Percentiles rank a stretch among this genome's conserved stretches.
These are phyloP conservation scores for Epirrita christyi DNA, from an alignment of 2,888 invertebrate species.

Conservation along the genomic window DNA sequence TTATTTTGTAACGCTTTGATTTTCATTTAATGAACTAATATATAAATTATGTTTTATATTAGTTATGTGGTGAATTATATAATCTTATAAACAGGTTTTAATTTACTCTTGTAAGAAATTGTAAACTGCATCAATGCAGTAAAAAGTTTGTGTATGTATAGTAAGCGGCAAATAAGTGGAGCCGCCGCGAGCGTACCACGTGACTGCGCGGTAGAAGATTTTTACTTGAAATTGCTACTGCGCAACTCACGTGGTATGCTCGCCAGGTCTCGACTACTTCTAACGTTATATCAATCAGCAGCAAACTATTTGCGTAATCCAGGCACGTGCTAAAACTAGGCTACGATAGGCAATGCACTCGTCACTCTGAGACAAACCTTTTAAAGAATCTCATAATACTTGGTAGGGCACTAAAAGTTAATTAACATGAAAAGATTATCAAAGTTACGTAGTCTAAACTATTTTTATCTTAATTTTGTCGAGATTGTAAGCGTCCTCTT, in stretches of 20 bases:
- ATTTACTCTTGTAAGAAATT: neutral
- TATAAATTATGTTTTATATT: conserved; percentile 12
- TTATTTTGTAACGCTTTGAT: conserved; percentile 33
- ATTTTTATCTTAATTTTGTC: conserved; percentile 1
- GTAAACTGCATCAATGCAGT: neutral
- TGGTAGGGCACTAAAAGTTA: conserved; percentile 14
- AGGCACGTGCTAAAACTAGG: neutral
- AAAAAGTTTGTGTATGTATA: too few species aligned
- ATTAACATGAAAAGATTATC: conserved; percentile 14
- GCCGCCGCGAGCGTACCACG: too few species aligned
- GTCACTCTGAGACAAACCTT: conserved; percentile 3
- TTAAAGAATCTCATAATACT: conserved; percentile 21
- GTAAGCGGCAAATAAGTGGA: too few species aligned
- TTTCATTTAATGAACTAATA: conserved; percentile 29
- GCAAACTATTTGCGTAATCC: too few species aligned
- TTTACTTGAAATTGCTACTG: too few species aligned
- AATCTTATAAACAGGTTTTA: conserved; percentile 21
- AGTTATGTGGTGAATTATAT: conserved; percentile 10
- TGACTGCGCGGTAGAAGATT: too few species aligned
- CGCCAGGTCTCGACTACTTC: too few species aligned
- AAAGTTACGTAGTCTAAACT: conserved; percentile 16
- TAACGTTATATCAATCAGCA: too few species aligned
- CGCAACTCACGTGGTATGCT: too few species aligned
- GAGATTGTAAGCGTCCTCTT: neutral
- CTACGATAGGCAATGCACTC: neutral